Evolutionary conservation across 2,797 vertebrate genomes (phyloP).

Genomic region (Takifugu rubripes): DNA sequence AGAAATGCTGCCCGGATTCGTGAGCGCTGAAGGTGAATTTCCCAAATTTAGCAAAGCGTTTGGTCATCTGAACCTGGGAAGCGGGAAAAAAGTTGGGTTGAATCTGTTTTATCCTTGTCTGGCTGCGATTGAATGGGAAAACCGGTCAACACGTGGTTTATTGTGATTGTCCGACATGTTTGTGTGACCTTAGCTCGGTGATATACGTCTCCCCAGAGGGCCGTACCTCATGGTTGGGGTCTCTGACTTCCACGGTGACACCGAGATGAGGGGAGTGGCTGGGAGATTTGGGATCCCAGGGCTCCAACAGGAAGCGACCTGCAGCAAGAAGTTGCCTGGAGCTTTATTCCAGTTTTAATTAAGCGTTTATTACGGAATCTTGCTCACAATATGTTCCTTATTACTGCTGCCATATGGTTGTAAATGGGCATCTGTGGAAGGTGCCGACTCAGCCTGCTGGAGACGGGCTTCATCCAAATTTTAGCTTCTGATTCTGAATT

Average conservation of each 20-base stretch:
- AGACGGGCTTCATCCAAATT: no score
- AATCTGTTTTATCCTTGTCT: slow-evolving; percentile 3
- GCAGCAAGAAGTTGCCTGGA: slow-evolving; percentile 20
- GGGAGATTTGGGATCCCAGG: slow-evolving; percentile 72
- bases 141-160: slow-evolving; percentile 4
- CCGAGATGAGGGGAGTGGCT: slow-evolving; percentile 81
- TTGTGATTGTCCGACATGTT: neutral
- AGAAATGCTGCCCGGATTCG: slow-evolving; percentile 79
- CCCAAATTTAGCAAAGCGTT: slow-evolving; percentile 80
- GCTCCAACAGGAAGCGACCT: slow-evolving; percentile 86
- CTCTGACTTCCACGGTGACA: slow-evolving; percentile 81
- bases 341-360: neutral
- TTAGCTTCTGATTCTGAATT: neutral
- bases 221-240: slow-evolving; percentile 80
- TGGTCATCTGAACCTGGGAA: slow-evolving; percentile 79
- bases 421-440: no score
- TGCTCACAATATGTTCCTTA: no score
- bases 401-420: no score
- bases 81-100: slow-evolving; percentile 3
- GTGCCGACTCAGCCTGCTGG: no score
- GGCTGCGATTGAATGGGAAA: slow-evolving; percentile 9
- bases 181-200: slow-evolving; percentile 4
- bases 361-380: neutral
- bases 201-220: slow-evolving; percentile 11
- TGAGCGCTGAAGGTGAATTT: slow-evolving; percentile 87